Percentiles rank a stretch among this genome's conserved stretches.
Conservation (phyloP, 2,113 vertebrate species). For the Cynoglossus semilaevis region DNA sequence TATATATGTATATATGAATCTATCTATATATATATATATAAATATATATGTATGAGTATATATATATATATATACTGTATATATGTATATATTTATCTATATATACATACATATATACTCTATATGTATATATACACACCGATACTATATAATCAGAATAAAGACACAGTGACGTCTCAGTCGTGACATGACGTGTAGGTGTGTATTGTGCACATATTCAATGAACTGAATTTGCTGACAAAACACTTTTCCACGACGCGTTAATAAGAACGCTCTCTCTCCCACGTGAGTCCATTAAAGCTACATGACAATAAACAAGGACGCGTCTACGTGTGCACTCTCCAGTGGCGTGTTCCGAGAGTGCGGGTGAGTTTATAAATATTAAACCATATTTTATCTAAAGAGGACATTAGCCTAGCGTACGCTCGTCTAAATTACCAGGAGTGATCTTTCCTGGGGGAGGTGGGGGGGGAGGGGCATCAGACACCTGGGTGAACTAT, state of each 20-base stretch:
- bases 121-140: no score
- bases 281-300: constrained; percentile 46
- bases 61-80: no score
- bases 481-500: constrained; percentile 8
- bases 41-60: no score
- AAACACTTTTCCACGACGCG: constrained; percentile 27
- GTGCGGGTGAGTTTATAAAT: constrained; percentile 49
- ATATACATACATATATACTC: no score
- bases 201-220: background rate
- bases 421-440: constrained; percentile 43
- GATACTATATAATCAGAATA: no score
- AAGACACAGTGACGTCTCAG: background rate
- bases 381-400: constrained; percentile 51
- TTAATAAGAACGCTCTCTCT: constrained; percentile 37
- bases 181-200: no score
- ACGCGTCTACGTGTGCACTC: constrained; percentile 32
- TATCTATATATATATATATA: no score
- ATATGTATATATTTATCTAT: no score
- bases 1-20: no score
- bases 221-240: constrained; percentile 40
- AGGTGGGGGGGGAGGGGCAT: no score
- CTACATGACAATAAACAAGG: constrained; percentile 32
- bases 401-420: constrained; percentile 51
- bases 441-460: constrained; percentile 17
- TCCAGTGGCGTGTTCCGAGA: constrained; percentile 32